Conservation (phyloP, 1,140 invertebrate genomes). For the Philotrypesis tridentata region DNA sequence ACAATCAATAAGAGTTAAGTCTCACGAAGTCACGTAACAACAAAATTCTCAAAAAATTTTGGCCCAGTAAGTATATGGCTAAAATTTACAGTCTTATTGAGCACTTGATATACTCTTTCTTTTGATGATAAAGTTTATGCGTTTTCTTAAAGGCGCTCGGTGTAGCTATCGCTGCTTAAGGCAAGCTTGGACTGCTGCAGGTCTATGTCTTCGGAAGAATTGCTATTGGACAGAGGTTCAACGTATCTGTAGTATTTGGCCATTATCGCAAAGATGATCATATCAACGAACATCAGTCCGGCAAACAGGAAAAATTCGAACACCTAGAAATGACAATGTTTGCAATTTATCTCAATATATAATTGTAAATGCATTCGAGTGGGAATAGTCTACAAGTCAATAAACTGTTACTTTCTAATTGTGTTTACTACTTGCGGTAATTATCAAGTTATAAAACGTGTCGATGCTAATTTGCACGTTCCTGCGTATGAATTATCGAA, state of each 20-base stretch:
- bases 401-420: no score
- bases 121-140: background rate
- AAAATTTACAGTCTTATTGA: slow-evolving; percentile 4
- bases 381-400: no score
- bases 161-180: background rate
- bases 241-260: slow-evolving; percentile 83
- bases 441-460: background rate
- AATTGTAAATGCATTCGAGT: no score
- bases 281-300: slow-evolving; percentile 87
- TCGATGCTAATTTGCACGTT: background rate
- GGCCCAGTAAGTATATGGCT: slow-evolving; percentile 4
- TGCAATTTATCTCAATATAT: background rate
- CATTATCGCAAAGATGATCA: slow-evolving; percentile 87
- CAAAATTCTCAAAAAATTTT: background rate
- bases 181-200: background rate
- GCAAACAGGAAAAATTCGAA: slow-evolving; percentile 93
- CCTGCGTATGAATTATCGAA: background rate
- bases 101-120: background rate
- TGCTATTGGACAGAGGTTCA: slow-evolving; percentile 47
- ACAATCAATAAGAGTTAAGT: background rate
- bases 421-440: no score
- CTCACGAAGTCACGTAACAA: background rate
- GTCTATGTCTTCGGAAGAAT: slow-evolving; percentile 3
- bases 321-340: slow-evolving; percentile 76
- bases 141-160: slow-evolving; percentile 2